Evolutionary conservation across 1,140 invertebrate genomes (phyloP), one percentile per base, ranked within the genome.

Genomic region (Apis florea): DNA sequence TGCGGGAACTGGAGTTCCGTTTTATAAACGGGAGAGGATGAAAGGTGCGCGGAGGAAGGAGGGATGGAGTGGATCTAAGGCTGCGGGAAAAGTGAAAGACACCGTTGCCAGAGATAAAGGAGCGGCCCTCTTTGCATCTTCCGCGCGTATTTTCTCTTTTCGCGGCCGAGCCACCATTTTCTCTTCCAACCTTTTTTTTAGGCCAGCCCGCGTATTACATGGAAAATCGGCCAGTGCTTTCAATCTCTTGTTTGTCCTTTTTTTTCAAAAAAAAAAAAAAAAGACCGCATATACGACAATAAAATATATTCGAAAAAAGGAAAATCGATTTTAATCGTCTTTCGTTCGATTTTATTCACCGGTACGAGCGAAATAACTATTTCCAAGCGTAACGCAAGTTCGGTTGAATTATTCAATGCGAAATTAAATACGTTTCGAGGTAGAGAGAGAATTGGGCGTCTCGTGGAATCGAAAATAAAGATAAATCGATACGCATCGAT

Each of bases 1-100:
- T 80, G 26, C 51, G 64, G 69, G 85, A 90, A 90, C 89, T 87
- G 86, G 85, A 80, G 84, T 85, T 79, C 81, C 70, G 70, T 40
- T 76, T 81, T 53, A 74, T 53, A n/a, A 47, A n/a, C 49, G 49
- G 1, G 31, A 40, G 11, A 24, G 54, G 79, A 76, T 77, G 61
- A 82, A 82, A 76, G 73, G 79, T n/a, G 19, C 53, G 40, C n/a
- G n/a, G n/a, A n/a, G n/a, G 53, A 40, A 76, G 64, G 58, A 40
- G 6, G 31, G 31, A n/a, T 73, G 58, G 77, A 54, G 24, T 51
- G 54, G n/a, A 64, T 21, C 47, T 31, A 63, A 26, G 9, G 4
- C 21, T 21, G 31, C 59, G 24, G 53, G 31, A 49, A 70, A 56
- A 78, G 40, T 53, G 49, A 78, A 70, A 59, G 64, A 78, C 61